phyloP scores from a whole-genome alignment of 2,888 invertebrate species.

The Trachelus troglodyta region DNA sequence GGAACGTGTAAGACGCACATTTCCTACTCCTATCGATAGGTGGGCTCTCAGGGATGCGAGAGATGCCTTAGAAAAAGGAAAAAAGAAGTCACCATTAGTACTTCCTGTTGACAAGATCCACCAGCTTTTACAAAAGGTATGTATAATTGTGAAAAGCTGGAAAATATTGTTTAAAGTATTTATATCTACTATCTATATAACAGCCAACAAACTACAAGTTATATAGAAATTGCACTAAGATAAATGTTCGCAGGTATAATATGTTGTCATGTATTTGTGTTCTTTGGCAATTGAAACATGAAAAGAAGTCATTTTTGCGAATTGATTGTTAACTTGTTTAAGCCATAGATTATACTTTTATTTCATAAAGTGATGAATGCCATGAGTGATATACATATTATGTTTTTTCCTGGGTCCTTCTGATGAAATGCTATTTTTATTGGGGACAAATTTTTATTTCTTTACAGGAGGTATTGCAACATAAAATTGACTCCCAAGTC shows the following conservation, averaged over 20 bases:
- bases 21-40: constrained; percentile 94
- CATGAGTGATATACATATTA: not conserved
- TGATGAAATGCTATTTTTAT: not conserved
- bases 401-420: not conserved
- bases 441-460: constrained; percentile 26
- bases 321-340: not conserved
- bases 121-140: constrained; percentile 83
- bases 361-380: not conserved
- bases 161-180: not conserved
- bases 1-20: constrained; percentile 89
- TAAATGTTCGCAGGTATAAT: not conserved
- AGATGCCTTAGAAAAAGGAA: constrained; percentile 83
- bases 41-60: constrained; percentile 94
- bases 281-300: not conserved
- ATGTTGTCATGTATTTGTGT: not conserved
- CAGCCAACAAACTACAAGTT: not conserved
- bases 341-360: not conserved
- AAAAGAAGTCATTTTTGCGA: not conserved
- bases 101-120: constrained; percentile 92
- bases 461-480: constrained; percentile 83
- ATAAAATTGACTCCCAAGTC: constrained; percentile 89
- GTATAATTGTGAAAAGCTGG: constrained; percentile 13
- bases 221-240: not conserved
- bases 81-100: constrained; percentile 78
- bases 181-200: not conserved